Base-by-base conservation (phyloP, 2,888 invertebrate species). In the Ormia ochracea region DNA sequence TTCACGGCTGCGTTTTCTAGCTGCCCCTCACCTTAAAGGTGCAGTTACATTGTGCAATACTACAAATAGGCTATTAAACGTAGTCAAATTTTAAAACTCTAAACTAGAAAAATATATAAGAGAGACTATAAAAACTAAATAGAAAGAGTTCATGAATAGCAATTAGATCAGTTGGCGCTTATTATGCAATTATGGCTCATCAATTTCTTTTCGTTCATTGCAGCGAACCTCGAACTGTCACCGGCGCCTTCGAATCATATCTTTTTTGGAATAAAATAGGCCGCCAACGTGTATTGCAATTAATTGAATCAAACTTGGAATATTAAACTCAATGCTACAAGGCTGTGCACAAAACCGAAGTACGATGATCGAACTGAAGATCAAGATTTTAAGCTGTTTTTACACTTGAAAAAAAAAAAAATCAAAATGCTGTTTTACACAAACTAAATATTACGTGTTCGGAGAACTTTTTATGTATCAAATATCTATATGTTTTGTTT, bases 191-290 rank as follows among this genome's bases (percentile, higher is more conserved):
- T 43, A 31, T 45, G 26, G 4, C 41, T 61, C n/a, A 10, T 4
- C 33, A 14, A 38, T 7, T 38, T 50, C 50, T n/a, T 28, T 65
- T 52, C 4, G 48, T 56, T 9, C 36, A 21, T 17, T 84, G 82
- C 1, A 89, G 90, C 81, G 87, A 85, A 72, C 88, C 89, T 33
- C 85, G 89, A 45, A 82, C 82, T 41, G 89, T 90, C 58, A 85
- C 88, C 31, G 90, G 90, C 59, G 84, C 86, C 69, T 43, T 78
- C 3, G 86, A 87, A 63, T 85, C 89, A 3, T 85, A 89, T 83
- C 84, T 90, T 14, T 87, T 90, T 73, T 90, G 90, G 90, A 90
- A 89, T 81, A 89, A 89, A 83, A 87, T 89, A 72, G 90, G 90
- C 81, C 87, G 90, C 33, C 90, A 89, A 82, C 86, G 90, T 4